These are phyloP conservation scores for Anguilla marmorata DNA, from an alignment of 2,797 vertebrate genomes.

Conservation along the genomic window DNA sequence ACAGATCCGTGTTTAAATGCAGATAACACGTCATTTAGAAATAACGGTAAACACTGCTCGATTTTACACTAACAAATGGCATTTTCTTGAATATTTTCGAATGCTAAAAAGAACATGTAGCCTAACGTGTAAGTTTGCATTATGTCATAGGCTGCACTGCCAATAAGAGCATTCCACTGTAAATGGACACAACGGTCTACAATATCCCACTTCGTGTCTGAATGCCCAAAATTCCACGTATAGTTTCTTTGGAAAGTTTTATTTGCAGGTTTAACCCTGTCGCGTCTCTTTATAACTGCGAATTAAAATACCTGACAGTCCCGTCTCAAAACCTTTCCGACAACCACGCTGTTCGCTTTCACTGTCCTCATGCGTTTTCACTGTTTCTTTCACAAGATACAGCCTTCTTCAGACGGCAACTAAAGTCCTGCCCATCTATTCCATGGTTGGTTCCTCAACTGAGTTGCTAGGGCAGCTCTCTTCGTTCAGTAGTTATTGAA, in stretches of 20 bases:
- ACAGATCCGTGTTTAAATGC: background rate
- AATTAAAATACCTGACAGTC: background rate
- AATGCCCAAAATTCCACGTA: background rate
- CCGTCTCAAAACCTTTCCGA: constrained; percentile 22
- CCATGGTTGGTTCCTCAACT: constrained; percentile 53
- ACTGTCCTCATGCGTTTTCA: constrained; percentile 30
- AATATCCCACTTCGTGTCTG: background rate
- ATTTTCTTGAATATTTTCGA: background rate
- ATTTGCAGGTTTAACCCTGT: background rate
- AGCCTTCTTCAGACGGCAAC: constrained; percentile 34
- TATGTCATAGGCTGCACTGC: background rate
- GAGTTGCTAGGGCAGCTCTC: constrained; percentile 67
- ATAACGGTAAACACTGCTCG: background rate
- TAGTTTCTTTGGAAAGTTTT: background rate
- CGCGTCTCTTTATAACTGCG: background rate
- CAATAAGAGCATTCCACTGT: constrained; percentile 18
- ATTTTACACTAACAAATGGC: background rate
- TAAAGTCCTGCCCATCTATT: constrained; percentile 16
- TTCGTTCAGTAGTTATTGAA: constrained; percentile 44
- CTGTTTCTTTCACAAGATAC: constrained; percentile 31
- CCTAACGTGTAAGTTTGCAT: background rate
- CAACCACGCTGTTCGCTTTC: constrained; percentile 42
- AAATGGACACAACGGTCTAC: constrained; percentile 17
- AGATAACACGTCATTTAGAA: constrained; percentile 27
- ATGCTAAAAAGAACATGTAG: background rate